Conservation (phyloP, 2,888 invertebrate genomes). For the Hetaerina titia region DNA sequence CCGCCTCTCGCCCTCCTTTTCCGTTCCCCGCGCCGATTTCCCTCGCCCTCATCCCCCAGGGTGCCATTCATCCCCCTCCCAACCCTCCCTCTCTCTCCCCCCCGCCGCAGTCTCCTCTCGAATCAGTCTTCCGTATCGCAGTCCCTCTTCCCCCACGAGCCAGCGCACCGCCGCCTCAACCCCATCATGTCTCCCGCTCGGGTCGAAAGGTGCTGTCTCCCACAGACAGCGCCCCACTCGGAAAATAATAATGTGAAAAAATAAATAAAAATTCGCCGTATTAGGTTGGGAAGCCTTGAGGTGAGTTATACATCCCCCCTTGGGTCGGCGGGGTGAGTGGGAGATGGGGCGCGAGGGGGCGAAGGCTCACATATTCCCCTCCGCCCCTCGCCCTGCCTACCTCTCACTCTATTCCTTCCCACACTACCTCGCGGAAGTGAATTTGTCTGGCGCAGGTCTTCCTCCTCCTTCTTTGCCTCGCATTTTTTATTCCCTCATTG, state of each 20-base stretch:
- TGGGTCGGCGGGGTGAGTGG: not conserved
- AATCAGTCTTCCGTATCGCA: not conserved
- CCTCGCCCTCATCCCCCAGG: not conserved
- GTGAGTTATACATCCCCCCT: constrained; percentile 13
- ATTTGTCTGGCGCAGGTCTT: constrained; percentile 24
- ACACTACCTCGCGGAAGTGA: not conserved
- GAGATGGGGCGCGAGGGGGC: too few relatives aligned
- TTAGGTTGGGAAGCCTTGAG: constrained; percentile 44
- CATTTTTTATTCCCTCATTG: not conserved
- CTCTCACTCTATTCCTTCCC: too few relatives aligned
- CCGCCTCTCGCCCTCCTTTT: not conserved
- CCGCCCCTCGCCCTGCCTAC: not conserved
- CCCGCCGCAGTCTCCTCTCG: not conserved
- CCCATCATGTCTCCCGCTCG: not conserved
- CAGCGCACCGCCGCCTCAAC: not conserved
- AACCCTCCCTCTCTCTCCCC: not conserved
- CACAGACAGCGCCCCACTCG: constrained; percentile 49
- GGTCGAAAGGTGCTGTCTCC: constrained; percentile 53
- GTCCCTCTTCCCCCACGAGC: not conserved
- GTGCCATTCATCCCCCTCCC: too few relatives aligned
- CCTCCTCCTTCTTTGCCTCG: not conserved
- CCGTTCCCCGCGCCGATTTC: not conserved
- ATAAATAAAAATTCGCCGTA: constrained; percentile 8
- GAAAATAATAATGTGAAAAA: not conserved
- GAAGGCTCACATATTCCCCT: too few relatives aligned